phyloP scores from a whole-genome alignment of 2,797 vertebrate species.

The Cuniculus paca region DNA sequence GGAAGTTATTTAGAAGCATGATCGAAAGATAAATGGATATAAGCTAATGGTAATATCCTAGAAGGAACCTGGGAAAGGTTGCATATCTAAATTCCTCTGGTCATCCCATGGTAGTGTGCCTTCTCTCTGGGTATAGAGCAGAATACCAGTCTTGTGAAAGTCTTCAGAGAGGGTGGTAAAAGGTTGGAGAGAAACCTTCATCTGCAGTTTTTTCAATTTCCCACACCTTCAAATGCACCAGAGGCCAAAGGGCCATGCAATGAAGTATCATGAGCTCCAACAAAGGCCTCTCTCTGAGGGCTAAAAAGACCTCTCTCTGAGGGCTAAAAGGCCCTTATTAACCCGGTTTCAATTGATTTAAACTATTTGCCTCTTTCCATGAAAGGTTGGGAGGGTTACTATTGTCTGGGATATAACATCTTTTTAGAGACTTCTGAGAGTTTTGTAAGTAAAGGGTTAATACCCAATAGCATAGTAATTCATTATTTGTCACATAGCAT shows the following conservation, averaged over 20 bases:
- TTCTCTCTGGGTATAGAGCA: background rate
- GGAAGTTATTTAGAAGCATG: background rate
- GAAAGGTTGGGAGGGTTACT: background rate
- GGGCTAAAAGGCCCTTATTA: background rate
- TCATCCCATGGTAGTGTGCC: background rate
- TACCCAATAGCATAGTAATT: background rate
- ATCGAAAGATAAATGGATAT: background rate
- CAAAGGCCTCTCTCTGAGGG: background rate
- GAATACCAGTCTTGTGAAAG: background rate
- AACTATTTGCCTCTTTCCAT: background rate
- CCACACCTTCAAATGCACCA: background rate
- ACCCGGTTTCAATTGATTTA: background rate
- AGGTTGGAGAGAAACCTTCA: background rate
- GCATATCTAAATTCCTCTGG: too few species aligned
- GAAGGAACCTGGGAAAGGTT: accelerated
- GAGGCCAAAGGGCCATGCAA: too few species aligned
- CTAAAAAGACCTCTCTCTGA: background rate
- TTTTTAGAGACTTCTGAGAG: background rate
- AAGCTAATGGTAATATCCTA: background rate
- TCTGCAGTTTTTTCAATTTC: background rate
- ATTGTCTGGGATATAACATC: background rate
- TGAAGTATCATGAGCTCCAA: background rate
- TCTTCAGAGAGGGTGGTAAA: background rate
- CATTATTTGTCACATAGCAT: background rate
- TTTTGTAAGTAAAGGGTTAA: background rate